Base-by-base conservation (phyloP, 2,113 vertebrate genomes). In the Rana temporaria region DNA sequence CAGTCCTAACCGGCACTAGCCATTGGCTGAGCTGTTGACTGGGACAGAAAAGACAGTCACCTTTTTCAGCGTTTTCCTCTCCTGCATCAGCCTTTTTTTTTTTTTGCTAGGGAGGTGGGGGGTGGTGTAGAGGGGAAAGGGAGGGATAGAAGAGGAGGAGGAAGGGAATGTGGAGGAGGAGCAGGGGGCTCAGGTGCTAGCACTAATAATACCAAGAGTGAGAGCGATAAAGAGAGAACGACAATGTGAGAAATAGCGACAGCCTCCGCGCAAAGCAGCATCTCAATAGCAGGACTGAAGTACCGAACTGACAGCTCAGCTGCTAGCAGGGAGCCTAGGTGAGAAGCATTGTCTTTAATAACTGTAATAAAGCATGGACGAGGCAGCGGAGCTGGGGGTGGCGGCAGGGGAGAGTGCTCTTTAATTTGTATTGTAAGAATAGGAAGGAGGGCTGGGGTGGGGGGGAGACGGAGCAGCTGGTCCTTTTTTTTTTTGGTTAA, bases 131-230 rank as follows among this genome's bases (percentile, higher is more conserved):
- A 82, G 87, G 88, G 87, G 69, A 88, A 88, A 85, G 88, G 69
- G 85, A 81, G 82, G 84, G 84, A 88, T 88, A 66, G 88, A 89
- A 16, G 86, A 87, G 89, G 89, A 85, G 87, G 86, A 85, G 65
- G 78, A 60, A 20, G 24, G 84, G 70, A 72, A 81, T 71, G 85
- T 85, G 86, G 84, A 84, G 85, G 77, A 26, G 84, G 63, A 75
- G 86, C 86, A 88, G 86, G 84, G 85, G 90, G 86, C 93, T 96
- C 96, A 96, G 95, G 96, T 96, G 94, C 93, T 89, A 90, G 90
- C 92, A 84, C 4, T 82, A 84, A 79, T 84, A 86, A 79, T 79
- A 81, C 86, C 72, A 79, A 87, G 78, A 30, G 84, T 85, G 89
- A 85, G 87, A 85, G 87, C 84, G 87, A 18, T 48, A 75, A 82